phyloP scores from a whole-genome alignment of 2,797 vertebrate genomes.

The Halcyon chelicuti region DNA sequence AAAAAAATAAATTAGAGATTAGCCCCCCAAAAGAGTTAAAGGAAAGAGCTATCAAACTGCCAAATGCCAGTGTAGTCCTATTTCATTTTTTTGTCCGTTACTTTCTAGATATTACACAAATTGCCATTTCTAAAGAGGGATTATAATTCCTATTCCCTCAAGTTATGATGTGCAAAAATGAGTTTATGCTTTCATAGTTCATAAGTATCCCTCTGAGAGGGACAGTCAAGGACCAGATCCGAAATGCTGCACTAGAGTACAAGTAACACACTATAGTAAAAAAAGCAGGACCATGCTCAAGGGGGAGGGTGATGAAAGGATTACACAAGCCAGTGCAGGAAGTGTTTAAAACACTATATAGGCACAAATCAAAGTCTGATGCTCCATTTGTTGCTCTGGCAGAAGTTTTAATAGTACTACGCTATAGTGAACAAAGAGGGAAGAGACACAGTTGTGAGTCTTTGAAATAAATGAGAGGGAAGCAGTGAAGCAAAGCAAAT shows the following conservation, averaged over 20 bases:
- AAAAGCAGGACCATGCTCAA: background rate
- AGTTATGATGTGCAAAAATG: background rate
- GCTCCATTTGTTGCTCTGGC: background rate
- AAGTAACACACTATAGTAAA: background rate
- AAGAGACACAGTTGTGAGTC: background rate
- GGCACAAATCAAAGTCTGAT: background rate
- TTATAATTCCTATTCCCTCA: background rate
- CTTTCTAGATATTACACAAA: background rate
- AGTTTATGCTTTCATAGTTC: background rate
- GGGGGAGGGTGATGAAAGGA: background rate
- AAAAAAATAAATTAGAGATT: background rate
- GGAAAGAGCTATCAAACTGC: background rate
- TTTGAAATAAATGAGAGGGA: conserved; percentile 9
- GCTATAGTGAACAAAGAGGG: background rate
- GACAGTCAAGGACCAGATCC: background rate
- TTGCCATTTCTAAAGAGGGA: background rate
- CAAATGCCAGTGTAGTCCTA: background rate
- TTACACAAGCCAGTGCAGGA: background rate
- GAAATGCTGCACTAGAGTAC: background rate
- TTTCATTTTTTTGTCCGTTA: background rate
- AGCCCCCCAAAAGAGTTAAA: background rate
- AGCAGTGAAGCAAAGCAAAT: conserved; percentile 4
- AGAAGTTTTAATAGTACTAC: background rate
- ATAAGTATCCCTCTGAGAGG: background rate
- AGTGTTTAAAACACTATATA: background rate